Base-by-base conservation (phyloP, 1,140 invertebrate species). In the Hypothenemus hampei region DNA sequence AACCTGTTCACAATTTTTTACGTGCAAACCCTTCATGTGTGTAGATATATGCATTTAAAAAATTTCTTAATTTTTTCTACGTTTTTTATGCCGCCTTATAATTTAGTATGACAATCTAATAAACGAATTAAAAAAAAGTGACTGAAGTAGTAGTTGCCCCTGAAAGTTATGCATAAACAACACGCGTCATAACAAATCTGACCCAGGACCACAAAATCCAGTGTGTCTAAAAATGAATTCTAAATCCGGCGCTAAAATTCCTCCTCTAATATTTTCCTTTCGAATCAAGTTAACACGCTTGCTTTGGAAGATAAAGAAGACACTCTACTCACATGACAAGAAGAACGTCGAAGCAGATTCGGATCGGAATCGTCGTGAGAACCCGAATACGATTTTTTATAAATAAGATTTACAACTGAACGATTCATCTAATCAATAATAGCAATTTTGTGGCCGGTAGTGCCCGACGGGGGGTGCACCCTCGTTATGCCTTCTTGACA, bases 341-440 rank as follows among this genome's bases (percentile, higher is more conserved):
- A 16, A 33, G 15, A 13, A 47, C 19, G 29, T 35, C 16, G 45
- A 47, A 26, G 35, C 26, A 35, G 22, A 47, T 21, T 47, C 45
- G 35, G 45, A 47, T 47, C 18, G 6, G 37, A 11, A 15, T 36
- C 33, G 47, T 49, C 35, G 37, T 51, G 36, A 23, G 36, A 51
- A 40, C 21, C 18, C 2, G 16, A 26, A 23, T 21, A n/a, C n/a
- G 50, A 53, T 44, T 44, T 44, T 39, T 44, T 45, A 45, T 53
- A 23, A 24, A 41, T 44, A 57, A 52, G 58, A 51, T 51, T 51
- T 51, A 51, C 36, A 51, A 41, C 48, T 36, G 29, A 37, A 56
- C 50, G 59, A 60, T 53, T 50, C 45, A 39, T 24, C 39, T 45
- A 58, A 61, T 61, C 59, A 61, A 61, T 61, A 61, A 61, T 58